These are phyloP conservation scores for Lacanobia oleracea DNA, from an alignment of 2,888 invertebrate genomes.

Conservation along the genomic window DNA sequence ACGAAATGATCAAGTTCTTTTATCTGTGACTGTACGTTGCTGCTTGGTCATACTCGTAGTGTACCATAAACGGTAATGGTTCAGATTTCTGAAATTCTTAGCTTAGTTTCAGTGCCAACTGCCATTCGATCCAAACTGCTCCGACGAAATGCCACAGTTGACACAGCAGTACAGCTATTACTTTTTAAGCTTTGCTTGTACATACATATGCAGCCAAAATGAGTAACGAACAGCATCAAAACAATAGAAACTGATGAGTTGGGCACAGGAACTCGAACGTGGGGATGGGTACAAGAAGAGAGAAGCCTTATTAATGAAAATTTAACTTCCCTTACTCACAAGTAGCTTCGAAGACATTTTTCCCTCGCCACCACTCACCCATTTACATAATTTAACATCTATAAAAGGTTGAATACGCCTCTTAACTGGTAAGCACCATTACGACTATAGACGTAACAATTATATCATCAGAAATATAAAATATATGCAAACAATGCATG, in stretches of 20 bases:
- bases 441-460: background rate
- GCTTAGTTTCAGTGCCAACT: slow-evolving; percentile 11
- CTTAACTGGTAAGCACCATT: background rate
- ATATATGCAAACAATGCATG: slow-evolving; percentile 6
- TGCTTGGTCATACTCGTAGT: slow-evolving; percentile 5
- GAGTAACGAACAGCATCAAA: background rate
- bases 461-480: background rate
- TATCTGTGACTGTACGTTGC: background rate
- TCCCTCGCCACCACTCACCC: slow-evolving; percentile 11
- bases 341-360: slow-evolving; percentile 12
- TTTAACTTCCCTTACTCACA: background rate
- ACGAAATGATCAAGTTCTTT: background rate
- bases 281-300: too few species aligned
- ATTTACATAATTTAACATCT: slow-evolving; percentile 36
- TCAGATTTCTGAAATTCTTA: slow-evolving; percentile 24
- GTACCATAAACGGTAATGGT: background rate
- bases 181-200: background rate
- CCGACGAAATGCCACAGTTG: background rate
- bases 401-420: slow-evolving; percentile 6
- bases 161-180: background rate
- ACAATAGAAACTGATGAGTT: too few species aligned
- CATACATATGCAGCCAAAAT: background rate
- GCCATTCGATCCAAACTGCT: slow-evolving; percentile 3
- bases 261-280: too few species aligned
- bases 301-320: background rate